Conservation (phyloP, 1,140 invertebrate species). For the Drosophila rufa region DNA sequence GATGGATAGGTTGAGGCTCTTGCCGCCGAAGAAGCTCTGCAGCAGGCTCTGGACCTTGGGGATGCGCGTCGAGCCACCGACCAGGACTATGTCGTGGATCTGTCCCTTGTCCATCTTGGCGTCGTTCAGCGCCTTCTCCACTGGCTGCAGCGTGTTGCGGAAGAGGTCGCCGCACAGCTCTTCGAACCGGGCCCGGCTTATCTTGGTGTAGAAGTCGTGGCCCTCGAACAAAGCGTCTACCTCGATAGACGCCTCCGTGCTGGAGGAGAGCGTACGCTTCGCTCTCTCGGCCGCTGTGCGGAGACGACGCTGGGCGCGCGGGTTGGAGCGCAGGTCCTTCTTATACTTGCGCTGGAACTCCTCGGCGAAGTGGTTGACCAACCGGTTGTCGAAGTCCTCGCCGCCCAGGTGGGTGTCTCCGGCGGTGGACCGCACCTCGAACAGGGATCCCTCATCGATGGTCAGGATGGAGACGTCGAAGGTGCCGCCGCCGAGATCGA, state of each 20-base stretch:
- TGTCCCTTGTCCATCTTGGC: slow-evolving; percentile 90
- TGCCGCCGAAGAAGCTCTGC: slow-evolving; percentile 88
- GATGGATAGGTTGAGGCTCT: slow-evolving; percentile 89
- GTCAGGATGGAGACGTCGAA: slow-evolving; percentile 95
- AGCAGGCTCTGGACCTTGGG: slow-evolving; percentile 88
- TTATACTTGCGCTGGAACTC: slow-evolving; percentile 86
- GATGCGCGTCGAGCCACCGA: slow-evolving; percentile 88
- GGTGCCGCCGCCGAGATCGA: slow-evolving; percentile 90
- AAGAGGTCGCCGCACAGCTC: slow-evolving; percentile 94
- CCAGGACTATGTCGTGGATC: slow-evolving; percentile 88
- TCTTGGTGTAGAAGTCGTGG: slow-evolving; percentile 93
- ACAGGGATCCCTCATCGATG: slow-evolving; percentile 93
- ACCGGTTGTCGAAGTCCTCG: slow-evolving; percentile 94
- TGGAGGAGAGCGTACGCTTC: slow-evolving; percentile 88
- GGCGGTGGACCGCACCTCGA: slow-evolving; percentile 92
- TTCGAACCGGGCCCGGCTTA: slow-evolving; percentile 94
- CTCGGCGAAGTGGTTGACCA: slow-evolving; percentile 91
- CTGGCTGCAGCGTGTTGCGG: slow-evolving; percentile 88
- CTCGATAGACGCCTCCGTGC: slow-evolving; percentile 89
- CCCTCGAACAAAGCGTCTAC: slow-evolving; percentile 91
- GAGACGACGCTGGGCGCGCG: slow-evolving; percentile 91
- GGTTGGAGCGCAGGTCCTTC: slow-evolving; percentile 85
- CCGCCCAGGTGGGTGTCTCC: slow-evolving; percentile 91
- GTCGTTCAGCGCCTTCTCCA: slow-evolving; percentile 90
- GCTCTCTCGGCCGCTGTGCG: slow-evolving; percentile 90